These are phyloP conservation scores for Leptinotarsa haldemani DNA, from an alignment of 2,888 invertebrate species.

Conservation along the genomic window DNA sequence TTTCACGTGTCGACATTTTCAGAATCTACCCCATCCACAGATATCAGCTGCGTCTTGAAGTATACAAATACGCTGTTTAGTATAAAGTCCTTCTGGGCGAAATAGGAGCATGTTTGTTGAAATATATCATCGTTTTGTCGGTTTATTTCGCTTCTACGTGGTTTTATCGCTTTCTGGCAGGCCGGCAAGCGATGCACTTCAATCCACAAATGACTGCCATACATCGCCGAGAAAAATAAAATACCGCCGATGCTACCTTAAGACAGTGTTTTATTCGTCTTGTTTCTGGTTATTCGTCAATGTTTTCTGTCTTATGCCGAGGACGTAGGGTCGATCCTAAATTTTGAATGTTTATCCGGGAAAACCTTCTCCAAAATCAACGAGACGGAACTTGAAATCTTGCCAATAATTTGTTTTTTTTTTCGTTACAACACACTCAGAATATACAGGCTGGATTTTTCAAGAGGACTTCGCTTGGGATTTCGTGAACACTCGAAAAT, in stretches of 20 bases:
- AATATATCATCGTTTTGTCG: slow-evolving; percentile 61
- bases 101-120: slow-evolving; percentile 41
- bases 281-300: slow-evolving; percentile 56
- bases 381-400: too few species aligned
- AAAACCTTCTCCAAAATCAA: not conserved
- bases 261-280: slow-evolving; percentile 59
- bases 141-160: slow-evolving; percentile 58
- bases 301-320: slow-evolving; percentile 37
- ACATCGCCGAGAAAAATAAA: slow-evolving; percentile 57
- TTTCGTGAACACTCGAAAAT: too few species aligned
- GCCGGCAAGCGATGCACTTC: slow-evolving; percentile 58
- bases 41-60: slow-evolving; percentile 15
- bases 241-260: slow-evolving; percentile 53
- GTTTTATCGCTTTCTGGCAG: slow-evolving; percentile 61
- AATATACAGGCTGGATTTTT: too few species aligned
- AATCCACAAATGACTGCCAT: slow-evolving; percentile 57
- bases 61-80: slow-evolving; percentile 42
- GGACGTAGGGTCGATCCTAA: not conserved
- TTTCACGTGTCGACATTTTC: not conserved
- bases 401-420: too few species aligned
- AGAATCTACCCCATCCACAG: not conserved
- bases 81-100: slow-evolving; percentile 34
- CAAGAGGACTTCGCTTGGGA: too few species aligned
- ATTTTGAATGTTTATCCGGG: not conserved
- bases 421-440: too few species aligned